phyloP scores from a whole-genome alignment of 2,113 vertebrate species.

The Platysternon megacephalum region DNA sequence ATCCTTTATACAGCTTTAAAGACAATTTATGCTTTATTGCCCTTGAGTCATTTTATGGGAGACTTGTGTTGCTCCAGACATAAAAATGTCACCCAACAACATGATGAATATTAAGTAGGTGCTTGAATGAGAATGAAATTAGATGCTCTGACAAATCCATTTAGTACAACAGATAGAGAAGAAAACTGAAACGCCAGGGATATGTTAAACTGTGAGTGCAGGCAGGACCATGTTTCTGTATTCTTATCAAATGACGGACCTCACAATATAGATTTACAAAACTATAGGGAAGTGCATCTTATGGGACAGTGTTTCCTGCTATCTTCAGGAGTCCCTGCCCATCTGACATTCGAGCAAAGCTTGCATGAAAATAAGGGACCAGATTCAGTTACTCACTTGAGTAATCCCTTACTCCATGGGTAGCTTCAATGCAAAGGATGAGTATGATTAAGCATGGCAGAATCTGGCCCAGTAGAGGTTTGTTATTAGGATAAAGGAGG shows the following conservation, averaged over 20 bases:
- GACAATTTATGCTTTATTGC: constrained; percentile 78
- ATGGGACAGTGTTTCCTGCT: neutral
- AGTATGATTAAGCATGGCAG: neutral
- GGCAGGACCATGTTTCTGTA: neutral
- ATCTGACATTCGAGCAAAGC: neutral
- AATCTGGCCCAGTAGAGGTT: neutral
- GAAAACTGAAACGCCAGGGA: neutral
- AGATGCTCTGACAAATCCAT: neutral
- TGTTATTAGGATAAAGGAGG: neutral
- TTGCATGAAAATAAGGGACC: neutral
- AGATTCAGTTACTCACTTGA: neutral
- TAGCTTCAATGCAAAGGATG: neutral
- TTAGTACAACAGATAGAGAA: accelerated
- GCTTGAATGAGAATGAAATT: constrained; percentile 57
- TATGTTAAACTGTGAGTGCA: neutral
- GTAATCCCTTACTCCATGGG: neutral
- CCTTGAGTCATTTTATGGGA: constrained; percentile 74
- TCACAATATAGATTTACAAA: neutral
- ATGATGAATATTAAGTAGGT: constrained; percentile 75
- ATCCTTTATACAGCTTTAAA: constrained; percentile 71
- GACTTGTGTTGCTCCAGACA: constrained; percentile 64
- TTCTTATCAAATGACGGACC: constrained; percentile 3
- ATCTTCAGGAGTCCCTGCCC: neutral
- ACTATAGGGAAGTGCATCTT: neutral
- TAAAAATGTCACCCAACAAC: constrained; percentile 60